Base-by-base conservation (phyloP, 1,140 invertebrate species). In the Physella acuta region DNA sequence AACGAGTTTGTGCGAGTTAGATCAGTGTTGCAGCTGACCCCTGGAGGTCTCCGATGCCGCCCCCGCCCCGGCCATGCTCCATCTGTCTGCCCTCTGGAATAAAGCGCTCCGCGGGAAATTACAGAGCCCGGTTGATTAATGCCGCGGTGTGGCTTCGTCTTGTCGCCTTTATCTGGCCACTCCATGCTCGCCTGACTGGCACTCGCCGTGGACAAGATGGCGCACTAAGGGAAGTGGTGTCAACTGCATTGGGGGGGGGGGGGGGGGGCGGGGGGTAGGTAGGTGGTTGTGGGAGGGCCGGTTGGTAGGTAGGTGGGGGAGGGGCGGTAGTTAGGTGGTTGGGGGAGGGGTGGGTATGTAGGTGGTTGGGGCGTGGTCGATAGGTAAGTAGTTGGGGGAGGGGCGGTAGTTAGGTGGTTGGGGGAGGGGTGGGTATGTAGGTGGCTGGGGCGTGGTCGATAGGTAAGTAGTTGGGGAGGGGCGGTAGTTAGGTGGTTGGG, bases 91-190 rank as follows among this genome's bases (percentile, higher is more conserved):
- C 60, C 60, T 37, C 39, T 30, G 26, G 60, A 62, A 62, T 62
- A 39, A 62, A 62, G 34, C 44, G 60, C 37, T 62, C 28, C 60
- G 60, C 60, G 37, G n/a, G 60, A 62, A 62, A 62, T 62, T 49
- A 62, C 34, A 62, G 34, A 30, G 36, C 37, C 60, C 37, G 24
- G 36, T 37, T 62, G 60, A 62, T 62, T 62, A 62, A 39, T 62
- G 60, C 37, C 2, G 39, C 30, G 44, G 4, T 39, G 44, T 62
- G 34, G 44, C 44, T 62, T 37, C 60, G 60, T 17, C 34, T 2
- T 49, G 36, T 14, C 60, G 37, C 44, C 44, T 62, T 62, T 62
- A 62, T 62, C 60, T 14, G 1, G 60, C 30, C 8, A 26, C 17
- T 8, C 36, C 3, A n/a, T 5, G 34, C 2, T 30, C 20, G 34